phyloP scores from a whole-genome alignment of 2,888 invertebrate species.

The Drosophila meridiana region DNA sequence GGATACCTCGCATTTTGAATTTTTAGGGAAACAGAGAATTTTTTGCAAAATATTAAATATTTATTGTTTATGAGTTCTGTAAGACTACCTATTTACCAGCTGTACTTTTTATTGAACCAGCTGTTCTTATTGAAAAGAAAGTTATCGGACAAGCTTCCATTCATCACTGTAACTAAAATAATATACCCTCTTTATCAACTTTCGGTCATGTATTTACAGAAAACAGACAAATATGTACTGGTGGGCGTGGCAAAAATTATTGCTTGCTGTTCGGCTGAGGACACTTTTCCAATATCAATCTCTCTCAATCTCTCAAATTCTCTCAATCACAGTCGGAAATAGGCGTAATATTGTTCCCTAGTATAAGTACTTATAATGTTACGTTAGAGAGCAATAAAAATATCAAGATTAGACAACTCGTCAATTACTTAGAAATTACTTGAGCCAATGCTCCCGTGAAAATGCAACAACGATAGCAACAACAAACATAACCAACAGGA shows the following conservation, averaged over 20 bases:
- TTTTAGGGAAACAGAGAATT: neutral
- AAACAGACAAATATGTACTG: constrained; percentile 25
- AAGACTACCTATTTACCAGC: neutral
- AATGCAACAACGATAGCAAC: constrained; percentile 13
- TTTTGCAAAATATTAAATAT: neutral
- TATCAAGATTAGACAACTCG: constrained; percentile 24
- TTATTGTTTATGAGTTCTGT: neutral
- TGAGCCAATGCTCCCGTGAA: constrained; percentile 5
- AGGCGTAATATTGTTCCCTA: constrained; percentile 13
- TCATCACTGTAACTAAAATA: neutral
- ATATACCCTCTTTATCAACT: neutral
- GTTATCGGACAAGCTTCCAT: neutral
- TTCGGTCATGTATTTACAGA: neutral
- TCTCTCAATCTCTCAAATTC: no score
- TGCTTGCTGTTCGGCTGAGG: constrained; percentile 34
- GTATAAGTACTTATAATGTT: neutral
- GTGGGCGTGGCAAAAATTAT: constrained; percentile 19
- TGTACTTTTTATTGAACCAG: neutral
- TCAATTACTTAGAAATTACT: constrained; percentile 32
- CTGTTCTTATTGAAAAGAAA: neutral
- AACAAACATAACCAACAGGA: constrained; percentile 4
- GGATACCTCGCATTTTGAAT: neutral
- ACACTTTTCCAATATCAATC: neutral
- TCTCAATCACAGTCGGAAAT: constrained; percentile 33
- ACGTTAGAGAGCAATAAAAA: constrained; percentile 26